Evolutionary conservation across 2,113 vertebrate genomes (phyloP), one percentile per base, ranked within the genome.

Genomic region (Psilopogon haemacephalus): DNA sequence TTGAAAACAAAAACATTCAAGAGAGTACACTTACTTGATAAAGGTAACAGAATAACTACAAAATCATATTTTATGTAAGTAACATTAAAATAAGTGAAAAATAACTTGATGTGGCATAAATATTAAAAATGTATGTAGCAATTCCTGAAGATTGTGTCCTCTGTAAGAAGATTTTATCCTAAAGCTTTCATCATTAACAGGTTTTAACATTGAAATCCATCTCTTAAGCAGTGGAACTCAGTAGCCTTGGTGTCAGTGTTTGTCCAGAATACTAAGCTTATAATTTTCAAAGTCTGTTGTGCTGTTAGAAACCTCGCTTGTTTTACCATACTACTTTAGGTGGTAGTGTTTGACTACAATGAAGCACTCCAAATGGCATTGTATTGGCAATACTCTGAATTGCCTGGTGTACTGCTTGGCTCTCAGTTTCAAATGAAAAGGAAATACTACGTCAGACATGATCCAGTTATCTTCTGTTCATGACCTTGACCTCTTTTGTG

Each of bases 401-500:
- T 60, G 89, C n/a, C 40, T 74, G 54, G 37, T 50, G 5, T 6
- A 1, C 27, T 76, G 32, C 38, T 96, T 80, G 37, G 33, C 52
- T 83, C 32, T 88, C 16, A 7, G 50, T 82, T 88, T 83, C 32
- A 85, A 80, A 67, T 40, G 16, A 26, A 52, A 76, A 93, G 81
- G 77, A 94, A 95, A 30, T 79, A 77, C 7, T 82, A 60, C 5
- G 0, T 95, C 81, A 94, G 65, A 56, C 28, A 38, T 69, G 30
- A 69, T 84, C 70, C 71, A 9, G 6, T 69, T 95, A 84, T 82
- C 73, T 89, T 35, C 70, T 76, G 2, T n/a, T 79, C 15, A 5
- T 63, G 70, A 79, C 92, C 88, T 89, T 84, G 84, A 73, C 77
- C 74, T 93, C 23, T 89, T 92, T 86, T 93, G 92, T 94, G 77